Conservation (phyloP, 2,797 vertebrate genomes). For the Setipinna tenuifilis region DNA sequence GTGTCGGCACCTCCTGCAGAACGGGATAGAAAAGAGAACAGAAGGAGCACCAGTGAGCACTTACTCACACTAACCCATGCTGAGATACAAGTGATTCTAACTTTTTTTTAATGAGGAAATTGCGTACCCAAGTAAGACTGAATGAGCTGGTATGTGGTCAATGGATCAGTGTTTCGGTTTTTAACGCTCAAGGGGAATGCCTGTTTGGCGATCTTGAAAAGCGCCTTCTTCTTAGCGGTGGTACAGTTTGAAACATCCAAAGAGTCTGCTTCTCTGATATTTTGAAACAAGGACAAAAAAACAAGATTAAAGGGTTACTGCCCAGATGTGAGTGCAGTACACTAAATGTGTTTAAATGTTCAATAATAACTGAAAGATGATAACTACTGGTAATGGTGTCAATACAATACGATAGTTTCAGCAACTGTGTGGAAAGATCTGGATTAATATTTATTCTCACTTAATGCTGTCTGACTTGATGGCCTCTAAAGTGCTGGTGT, state of each 20-base stretch:
- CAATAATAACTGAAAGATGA: no score
- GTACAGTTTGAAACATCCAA: conserved; percentile 41
- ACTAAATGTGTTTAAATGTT: not conserved
- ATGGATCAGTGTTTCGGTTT: fast-evolving
- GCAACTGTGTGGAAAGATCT: no score
- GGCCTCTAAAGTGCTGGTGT: conserved; percentile 11
- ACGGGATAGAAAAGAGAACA: not conserved
- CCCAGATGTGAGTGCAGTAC: not conserved
- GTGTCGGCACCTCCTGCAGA: conserved; percentile 44
- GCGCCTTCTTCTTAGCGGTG: conserved; percentile 31
- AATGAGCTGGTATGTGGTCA: conserved; percentile 14
- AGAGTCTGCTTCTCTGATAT: conserved; percentile 35
- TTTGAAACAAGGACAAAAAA: not conserved
- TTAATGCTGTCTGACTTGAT: conserved; percentile 39
- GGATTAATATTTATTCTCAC: conserved; percentile 36
- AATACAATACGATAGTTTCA: no score
- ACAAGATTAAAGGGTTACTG: not conserved
- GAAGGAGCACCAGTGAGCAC: not conserved
- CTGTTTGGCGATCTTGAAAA: conserved; percentile 34
- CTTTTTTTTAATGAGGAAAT: not conserved
- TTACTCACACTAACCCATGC: no score
- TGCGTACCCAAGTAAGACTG: conserved; percentile 37
- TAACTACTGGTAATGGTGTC: no score
- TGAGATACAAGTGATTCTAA: not conserved
- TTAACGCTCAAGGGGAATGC: conserved; percentile 28